Evolutionary conservation across 2,888 invertebrate genomes (phyloP), one percentile per base, ranked within the genome.

Genomic region (Pseudanteris insignis): DNA sequence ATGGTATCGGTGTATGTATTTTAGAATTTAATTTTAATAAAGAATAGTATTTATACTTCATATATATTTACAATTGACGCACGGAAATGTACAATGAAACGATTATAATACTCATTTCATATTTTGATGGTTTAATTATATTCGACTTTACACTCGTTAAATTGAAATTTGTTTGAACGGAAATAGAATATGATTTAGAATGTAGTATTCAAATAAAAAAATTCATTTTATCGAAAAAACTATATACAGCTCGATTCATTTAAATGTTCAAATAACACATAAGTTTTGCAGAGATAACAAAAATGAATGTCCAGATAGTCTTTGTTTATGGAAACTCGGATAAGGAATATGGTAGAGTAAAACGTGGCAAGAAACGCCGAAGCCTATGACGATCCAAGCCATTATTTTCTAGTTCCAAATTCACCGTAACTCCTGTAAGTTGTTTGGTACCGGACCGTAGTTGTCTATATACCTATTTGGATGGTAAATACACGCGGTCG

Each of bases 361-460:
- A 38, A 38, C 26, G 44, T 46, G 33, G 53, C 54, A 61, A 65
- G 62, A 63, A 65, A 65, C 63, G 50, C 12, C 18, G 48, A 47
- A 54, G 60, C 63, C 65, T 63, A 62, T 40, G 46, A 34, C 48
- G 50, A 46, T 58, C 59, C 51, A 58, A 64, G 59, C 65, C 69
- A 70, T 75, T 75, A 75, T 73, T 75, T 73, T 70, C 64, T 58
- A 60, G 54, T 58, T 38, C 65, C 62, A 69, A 76, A 75, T 76
- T 72, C 70, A 64, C 70, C 63, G 67, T 64, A 67, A 46, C 54
- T 66, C 54, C 58, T 47, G 63, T 60, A 60, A 65, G 59, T 64
- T 67, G 67, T 60, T 60, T 62, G 47, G 53, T 46, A 64, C 54
- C 65, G 75, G 74, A 76, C 75, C 76, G 75, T 76, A 67, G 70